Evolutionary conservation across 2,888 invertebrate species (phyloP).

Genomic region (Athalia cordata): DNA sequence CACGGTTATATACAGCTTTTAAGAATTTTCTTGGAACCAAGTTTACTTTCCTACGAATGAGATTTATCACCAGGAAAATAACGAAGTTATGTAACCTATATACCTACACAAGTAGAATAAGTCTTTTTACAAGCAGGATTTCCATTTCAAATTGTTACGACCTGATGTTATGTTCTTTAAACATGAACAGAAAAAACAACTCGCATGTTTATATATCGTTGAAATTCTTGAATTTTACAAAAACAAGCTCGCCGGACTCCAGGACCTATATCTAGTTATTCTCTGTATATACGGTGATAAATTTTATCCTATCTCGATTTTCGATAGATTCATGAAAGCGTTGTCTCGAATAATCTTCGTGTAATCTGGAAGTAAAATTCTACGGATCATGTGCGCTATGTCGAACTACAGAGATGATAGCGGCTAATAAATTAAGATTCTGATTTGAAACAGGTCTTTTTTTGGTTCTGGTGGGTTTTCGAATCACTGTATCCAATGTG

Average conservation of each 20-base stretch:
- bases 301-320: no score
- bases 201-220: not conserved
- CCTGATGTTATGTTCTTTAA: not conserved
- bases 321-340: no score
- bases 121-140: conserved; percentile 38
- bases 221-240: not conserved
- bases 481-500: no score
- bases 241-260: conserved; percentile 24
- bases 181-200: conserved; percentile 1
- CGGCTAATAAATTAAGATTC: no score
- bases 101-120: conserved; percentile 7
- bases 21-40: conserved; percentile 3
- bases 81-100: conserved; percentile 17
- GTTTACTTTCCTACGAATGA: conserved; percentile 37
- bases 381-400: no score
- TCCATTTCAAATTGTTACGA: conserved; percentile 40
- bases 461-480: no score
- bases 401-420: no score
- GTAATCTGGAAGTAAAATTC: no score
- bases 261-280: not conserved
- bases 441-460: no score
- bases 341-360: no score
- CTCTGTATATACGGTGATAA: no score
- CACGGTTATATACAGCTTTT: not conserved
- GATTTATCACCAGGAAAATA: conserved; percentile 38